A percentile compares a stretch with the other conserved stretches of the same genome.
These are phyloP conservation scores for Netelia fuscicornis DNA, from an alignment of 2,888 invertebrate species.

Conservation along the genomic window DNA sequence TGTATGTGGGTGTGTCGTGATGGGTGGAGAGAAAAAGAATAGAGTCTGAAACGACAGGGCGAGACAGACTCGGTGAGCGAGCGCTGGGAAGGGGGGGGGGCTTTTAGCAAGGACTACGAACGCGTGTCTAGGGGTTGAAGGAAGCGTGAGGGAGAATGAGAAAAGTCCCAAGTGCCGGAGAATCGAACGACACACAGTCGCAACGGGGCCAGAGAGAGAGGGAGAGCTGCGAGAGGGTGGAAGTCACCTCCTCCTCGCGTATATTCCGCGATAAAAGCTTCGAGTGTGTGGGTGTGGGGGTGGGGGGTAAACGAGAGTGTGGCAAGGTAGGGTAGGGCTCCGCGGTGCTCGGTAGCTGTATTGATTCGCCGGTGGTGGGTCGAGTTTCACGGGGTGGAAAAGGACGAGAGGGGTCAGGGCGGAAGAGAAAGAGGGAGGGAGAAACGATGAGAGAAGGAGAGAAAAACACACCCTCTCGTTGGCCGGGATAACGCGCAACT, in stretches of 20 bases:
- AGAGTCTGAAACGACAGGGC: conserved; percentile 66
- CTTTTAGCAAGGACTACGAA: conserved; percentile 50
- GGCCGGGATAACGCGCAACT: conserved; percentile 76
- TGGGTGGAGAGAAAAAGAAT: conserved; percentile 47
- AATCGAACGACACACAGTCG: conserved; percentile 39
- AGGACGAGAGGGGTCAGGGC: conserved; percentile 72
- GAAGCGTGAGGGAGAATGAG: conserved; percentile 63
- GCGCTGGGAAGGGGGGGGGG: conserved; percentile 54
- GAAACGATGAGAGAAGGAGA: conserved; percentile 60
- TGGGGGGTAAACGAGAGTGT: conserved; percentile 63
- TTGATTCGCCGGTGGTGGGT: conserved; percentile 82
- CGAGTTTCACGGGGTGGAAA: conserved; percentile 68
- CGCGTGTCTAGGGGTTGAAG: conserved; percentile 54
- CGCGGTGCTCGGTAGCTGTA: conserved; percentile 83
- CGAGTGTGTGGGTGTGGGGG: conserved; percentile 68
- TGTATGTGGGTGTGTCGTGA: conserved; percentile 43
- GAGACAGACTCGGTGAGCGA: conserved; percentile 66
- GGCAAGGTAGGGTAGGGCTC: conserved; percentile 77
- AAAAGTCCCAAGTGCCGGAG: conserved; percentile 28
- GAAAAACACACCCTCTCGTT: conserved; percentile 73
- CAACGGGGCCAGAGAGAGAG: conserved; percentile 46
- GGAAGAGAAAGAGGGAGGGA: conserved; percentile 65
- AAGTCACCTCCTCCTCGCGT: conserved; percentile 17
- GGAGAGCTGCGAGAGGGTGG: conserved; percentile 45
- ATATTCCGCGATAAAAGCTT: conserved; percentile 64